Base-by-base conservation (phyloP, 2,797 vertebrate species). In the Halcyon chelicuti region DNA sequence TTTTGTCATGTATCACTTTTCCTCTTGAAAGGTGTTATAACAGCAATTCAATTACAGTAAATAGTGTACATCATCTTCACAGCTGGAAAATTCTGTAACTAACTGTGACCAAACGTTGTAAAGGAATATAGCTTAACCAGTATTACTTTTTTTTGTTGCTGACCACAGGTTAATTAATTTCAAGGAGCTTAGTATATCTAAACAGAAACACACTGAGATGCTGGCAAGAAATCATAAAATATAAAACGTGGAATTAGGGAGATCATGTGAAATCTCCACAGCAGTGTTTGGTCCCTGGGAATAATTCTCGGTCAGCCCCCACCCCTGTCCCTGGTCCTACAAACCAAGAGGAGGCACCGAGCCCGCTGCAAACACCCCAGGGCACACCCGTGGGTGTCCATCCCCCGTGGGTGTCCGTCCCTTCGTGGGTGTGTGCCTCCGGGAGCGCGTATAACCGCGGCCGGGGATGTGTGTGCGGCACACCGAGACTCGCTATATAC, bases 31-130 rank as follows among this genome's bases (percentile, higher is more conserved):
- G 97, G 97, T 98, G 98, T 97, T 89, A 92, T 81, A 94, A 86
- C 93, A 82, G 93, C 93, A 98, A 97, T 98, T 98, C 98, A 98
- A 98, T 98, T 97, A 97, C 95, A 95, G 93, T 96, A 97, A 98
- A 96, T 96, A 97, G 96, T 87, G 65, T 91, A 71, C 94, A 88
- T 90, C 86, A 92, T 95, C 95, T 84, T 96, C 97, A 80, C 97
- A 96, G 97, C 98, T 97, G 97, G 97, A 97, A 97, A 97, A 97
- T 97, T 96, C 88, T 62, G 97, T 93, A 96, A 97, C 97, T 97
- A 94, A 97, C 96, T 97, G 97, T 91, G 97, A 97, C 93, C 84
- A 81, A 88, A 95, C 75, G 35, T 71, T 93, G 96, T 91, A 94
- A 95, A 93, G 96, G 97, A 97, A 95, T 96, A 95, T 62, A 62